Evolutionary conservation across 2,888 invertebrate species (phyloP), one percentile per base, ranked within the genome.

Genomic region (Trisateles emortualis): DNA sequence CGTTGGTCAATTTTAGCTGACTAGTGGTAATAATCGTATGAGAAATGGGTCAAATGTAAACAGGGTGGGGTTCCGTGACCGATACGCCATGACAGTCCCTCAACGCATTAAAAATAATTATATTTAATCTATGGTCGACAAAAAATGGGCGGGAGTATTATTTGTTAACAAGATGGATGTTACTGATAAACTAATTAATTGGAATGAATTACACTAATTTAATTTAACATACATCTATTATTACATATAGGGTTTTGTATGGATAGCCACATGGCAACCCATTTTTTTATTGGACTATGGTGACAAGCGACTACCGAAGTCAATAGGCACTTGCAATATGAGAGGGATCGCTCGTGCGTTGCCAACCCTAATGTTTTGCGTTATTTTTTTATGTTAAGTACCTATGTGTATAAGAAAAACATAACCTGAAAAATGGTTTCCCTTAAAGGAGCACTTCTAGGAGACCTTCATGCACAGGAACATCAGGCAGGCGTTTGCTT

Each of bases 41-140:
- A 69, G 68, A 84, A 83, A 83, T 81, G 72, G 86, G 86, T 86
- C 86, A 84, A 78, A 81, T 78, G 74, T 79, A 70, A 60, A 64
- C 41, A 57, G 63, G 63, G 68, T 60, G 54, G 46, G 46, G 41
- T 66, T 63, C 68, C 78, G 76, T 74, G 73, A 59, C 66, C 51
- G 52, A 68, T 58, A 59, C 45, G 40, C 54, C 48, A 44, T 66
- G 58, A 61, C 72, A 72, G 49, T 61, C 72, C 65, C 72, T 19
- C 30, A 46, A 59, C 53, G 54, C 48, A 68, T 71, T 66, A 71
- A 64, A 70, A 59, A 56, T 69, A 64, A 71, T 71, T 52, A 48
- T 56, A 52, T 59, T 47, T 71, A 61, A 64, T 64, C 56, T 72
- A 67, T 69, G 61, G 59, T 55, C 45, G 32, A 13, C 39, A 38